A percentile compares a stretch with the other conserved stretches of the same genome.
phyloP scores from a whole-genome alignment of 2,797 vertebrate species.

The Amblyopsis hoosieri region DNA sequence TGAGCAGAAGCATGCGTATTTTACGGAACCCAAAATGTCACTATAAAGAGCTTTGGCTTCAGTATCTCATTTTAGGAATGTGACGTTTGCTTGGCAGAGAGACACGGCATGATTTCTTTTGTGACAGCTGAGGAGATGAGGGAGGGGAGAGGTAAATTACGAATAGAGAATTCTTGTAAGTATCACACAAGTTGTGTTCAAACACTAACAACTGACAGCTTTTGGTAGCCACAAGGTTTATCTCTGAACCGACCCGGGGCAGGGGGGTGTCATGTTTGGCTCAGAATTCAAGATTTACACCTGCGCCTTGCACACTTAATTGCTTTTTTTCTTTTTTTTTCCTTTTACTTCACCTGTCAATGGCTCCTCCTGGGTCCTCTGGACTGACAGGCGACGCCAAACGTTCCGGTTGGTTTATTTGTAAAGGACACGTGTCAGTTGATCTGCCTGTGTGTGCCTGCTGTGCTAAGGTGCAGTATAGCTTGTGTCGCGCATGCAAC shows the following conservation, averaged over 20 bases:
- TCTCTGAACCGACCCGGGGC: conserved; percentile 28
- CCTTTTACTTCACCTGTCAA: too few relatives aligned
- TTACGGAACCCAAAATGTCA: conserved; percentile 9
- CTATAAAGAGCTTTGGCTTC: conserved; percentile 1
- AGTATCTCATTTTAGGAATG: conserved; percentile 8
- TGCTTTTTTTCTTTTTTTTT: too few relatives aligned
- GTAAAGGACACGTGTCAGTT: too few relatives aligned
- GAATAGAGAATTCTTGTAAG: conserved; percentile 33
- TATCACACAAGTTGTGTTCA: conserved; percentile 46
- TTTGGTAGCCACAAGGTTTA: conserved; percentile 43
- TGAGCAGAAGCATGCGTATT: conserved; percentile 1
- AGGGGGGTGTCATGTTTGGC: conserved; percentile 21
- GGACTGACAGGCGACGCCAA: too few relatives aligned
- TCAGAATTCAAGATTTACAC: background rate
- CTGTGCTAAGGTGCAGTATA: background rate
- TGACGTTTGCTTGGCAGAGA: conserved; percentile 24
- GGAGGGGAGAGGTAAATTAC: conserved; percentile 41
- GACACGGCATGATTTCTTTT: conserved; percentile 26
- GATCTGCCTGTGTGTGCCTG: background rate
- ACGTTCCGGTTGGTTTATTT: too few relatives aligned
- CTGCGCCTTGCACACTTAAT: too few relatives aligned
- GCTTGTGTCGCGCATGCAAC: background rate
- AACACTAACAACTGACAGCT: conserved; percentile 42
- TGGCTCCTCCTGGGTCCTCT: too few relatives aligned
- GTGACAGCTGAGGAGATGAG: conserved; percentile 37